Conservation (phyloP, 2,797 vertebrate species). For the Emydoidea blandingii region DNA sequence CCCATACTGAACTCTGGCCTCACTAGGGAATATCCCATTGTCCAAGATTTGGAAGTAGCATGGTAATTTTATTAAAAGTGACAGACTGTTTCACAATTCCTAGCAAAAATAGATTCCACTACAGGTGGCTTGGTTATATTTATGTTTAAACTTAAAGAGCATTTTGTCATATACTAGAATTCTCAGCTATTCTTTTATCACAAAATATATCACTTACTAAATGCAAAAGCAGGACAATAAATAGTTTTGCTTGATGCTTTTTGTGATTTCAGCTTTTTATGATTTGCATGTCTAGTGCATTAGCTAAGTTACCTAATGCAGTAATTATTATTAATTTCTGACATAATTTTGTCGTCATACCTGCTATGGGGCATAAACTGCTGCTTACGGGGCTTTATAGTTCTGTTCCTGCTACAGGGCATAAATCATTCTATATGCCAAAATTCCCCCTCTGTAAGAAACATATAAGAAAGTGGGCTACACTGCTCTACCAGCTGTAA, state of each 20-base stretch:
- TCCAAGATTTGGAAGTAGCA: not conserved
- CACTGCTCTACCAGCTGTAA: accelerated
- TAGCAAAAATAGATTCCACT: not conserved
- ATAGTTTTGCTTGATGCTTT: not conserved
- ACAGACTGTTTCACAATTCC: not conserved
- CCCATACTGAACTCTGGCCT: not conserved
- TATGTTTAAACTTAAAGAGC: not conserved
- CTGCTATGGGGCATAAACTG: no score
- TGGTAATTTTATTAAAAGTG: not conserved
- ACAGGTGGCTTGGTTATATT: accelerated
- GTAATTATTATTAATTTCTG: no score
- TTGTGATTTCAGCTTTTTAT: not conserved
- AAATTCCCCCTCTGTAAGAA: not conserved
- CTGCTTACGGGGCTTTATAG: no score
- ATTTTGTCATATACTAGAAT: not conserved
- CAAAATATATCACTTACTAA: not conserved
- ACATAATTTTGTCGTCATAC: no score
- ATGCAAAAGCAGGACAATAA: not conserved
- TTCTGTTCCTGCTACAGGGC: no score
- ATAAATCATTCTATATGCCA: no score
- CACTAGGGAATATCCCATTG: not conserved
- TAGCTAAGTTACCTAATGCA: not conserved
- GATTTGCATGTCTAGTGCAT: not conserved
- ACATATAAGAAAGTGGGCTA: not conserved
- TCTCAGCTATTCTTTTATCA: not conserved